Conservation (phyloP, 2,888 invertebrate genomes). For the Tenthredo notha region DNA sequence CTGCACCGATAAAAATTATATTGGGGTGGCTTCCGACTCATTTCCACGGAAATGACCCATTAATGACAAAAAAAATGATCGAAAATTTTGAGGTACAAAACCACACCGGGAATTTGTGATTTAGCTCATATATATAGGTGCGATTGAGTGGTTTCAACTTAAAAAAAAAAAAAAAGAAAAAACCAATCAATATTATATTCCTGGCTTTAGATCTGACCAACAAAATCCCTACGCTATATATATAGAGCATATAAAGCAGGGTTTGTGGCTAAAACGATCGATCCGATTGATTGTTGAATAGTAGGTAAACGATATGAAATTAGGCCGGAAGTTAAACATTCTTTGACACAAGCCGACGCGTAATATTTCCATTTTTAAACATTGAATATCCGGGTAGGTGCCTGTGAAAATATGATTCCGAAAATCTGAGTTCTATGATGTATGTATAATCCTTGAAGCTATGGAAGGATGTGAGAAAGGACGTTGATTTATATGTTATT, state of each 20-base stretch:
- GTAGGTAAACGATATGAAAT: slow-evolving; percentile 7
- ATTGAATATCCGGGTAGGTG: not conserved
- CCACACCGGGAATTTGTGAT: no score
- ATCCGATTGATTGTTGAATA: slow-evolving; percentile 25
- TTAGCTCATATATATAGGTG: not conserved
- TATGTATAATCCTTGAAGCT: not conserved
- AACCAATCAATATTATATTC: not conserved
- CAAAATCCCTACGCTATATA: not conserved
- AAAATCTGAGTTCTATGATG: not conserved
- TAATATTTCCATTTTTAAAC: not conserved
- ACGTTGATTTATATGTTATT: slow-evolving; percentile 1
- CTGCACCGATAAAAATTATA: no score
- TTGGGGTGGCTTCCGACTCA: no score
- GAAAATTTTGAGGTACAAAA: no score
- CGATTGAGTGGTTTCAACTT: not conserved
- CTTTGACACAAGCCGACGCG: not conserved
- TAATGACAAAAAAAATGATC: no score
- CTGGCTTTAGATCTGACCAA: not conserved
- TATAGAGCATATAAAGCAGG: not conserved
- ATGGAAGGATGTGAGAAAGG: not conserved
- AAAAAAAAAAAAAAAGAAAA: no score
- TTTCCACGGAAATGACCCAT: no score
- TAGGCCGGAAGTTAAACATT: not conserved
- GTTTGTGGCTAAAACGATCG: not conserved
- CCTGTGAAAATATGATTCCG: not conserved